Percentiles rank a stretch among this genome's conserved stretches.
These are phyloP conservation scores for Temnothorax nylanderi DNA, from an alignment of 1,140 invertebrate genomes.

Conservation along the genomic window DNA sequence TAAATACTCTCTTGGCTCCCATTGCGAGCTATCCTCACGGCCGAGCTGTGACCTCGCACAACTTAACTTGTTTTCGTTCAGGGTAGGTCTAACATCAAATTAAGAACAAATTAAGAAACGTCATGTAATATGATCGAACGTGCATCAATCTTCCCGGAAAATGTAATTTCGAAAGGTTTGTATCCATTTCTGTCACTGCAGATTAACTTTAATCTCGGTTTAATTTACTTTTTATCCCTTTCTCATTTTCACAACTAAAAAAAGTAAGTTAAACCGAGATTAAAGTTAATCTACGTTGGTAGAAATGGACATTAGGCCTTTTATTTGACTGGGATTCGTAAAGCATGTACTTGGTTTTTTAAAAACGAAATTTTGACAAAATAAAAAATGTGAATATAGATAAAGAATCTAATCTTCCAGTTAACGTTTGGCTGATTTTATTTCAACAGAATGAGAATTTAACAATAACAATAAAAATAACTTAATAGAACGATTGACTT, in stretches of 20 bases:
- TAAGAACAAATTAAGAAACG: background rate
- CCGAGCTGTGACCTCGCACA: background rate
- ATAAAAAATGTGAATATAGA: background rate
- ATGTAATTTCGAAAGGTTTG: slow-evolving; percentile 14
- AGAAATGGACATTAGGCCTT: too few species aligned
- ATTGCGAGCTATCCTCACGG: background rate
- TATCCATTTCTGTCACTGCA: too few species aligned
- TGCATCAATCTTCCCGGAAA: background rate
- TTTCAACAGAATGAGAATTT: background rate
- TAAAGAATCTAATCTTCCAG: background rate
- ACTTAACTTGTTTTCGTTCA: background rate
- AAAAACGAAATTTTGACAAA: background rate
- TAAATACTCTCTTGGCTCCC: background rate
- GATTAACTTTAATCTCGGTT: too few species aligned
- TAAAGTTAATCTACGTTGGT: too few species aligned
- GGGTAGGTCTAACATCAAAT: background rate
- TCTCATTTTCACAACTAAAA: too few species aligned
- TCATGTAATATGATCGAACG: background rate
- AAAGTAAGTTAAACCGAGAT: too few species aligned
- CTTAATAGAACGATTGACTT: background rate
- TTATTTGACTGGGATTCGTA: background rate
- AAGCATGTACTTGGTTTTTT: background rate
- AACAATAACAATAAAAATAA: background rate
- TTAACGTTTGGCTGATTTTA: background rate
- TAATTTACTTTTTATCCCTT: too few species aligned